Base-by-base conservation (phyloP, 1,140 invertebrate species). In the Drosophila orena region DNA sequence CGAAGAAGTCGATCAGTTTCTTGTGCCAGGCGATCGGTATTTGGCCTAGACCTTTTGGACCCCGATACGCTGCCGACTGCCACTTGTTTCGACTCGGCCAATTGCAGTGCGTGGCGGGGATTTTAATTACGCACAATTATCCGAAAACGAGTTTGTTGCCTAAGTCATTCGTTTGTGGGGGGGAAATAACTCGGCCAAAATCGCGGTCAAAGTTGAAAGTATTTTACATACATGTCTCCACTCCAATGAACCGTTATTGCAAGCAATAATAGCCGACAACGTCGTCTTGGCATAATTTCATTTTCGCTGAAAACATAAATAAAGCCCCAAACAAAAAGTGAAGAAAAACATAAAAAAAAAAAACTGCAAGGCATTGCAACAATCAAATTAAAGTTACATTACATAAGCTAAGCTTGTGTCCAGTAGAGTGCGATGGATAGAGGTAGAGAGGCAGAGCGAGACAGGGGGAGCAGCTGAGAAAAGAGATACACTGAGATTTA, bases 321-420 rank as follows among this genome's bases (percentile, higher is more conserved):
- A 60, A 57, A n/a, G 62, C 42, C 11, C 30, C 46, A 35, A 46
- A 30, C 27, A 30, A 30, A 30, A 30, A 30, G 8, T 30, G 30
- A 30, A 10, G 30, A 30, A 40, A 17, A 38, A 12, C 15, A 11
- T n/a, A 35, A 17, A 35, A 44, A 52, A 65, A 46, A 77, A 71
- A 88, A 88, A 86, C 79, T 86, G 81, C 81, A 88, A 86, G 83
- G 69, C 81, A 86, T 86, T 86, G 81, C 81, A 86, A 88, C 81
- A 86, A 88, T 86, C 83, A 86, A 86, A 86, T 86, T 88, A 86
- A 88, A 88, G 55, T 83, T 79, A 88, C 68, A 89, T 86, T 88
- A 88, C 79, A 83, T 89, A 88, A 88, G 77, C 76, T 24, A 35
- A 27, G 58, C 53, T 54, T 54, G 20, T 54, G 55, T 42, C 43